phyloP scores from a whole-genome alignment of 2,888 invertebrate species.

The Galeruca laticollis region DNA sequence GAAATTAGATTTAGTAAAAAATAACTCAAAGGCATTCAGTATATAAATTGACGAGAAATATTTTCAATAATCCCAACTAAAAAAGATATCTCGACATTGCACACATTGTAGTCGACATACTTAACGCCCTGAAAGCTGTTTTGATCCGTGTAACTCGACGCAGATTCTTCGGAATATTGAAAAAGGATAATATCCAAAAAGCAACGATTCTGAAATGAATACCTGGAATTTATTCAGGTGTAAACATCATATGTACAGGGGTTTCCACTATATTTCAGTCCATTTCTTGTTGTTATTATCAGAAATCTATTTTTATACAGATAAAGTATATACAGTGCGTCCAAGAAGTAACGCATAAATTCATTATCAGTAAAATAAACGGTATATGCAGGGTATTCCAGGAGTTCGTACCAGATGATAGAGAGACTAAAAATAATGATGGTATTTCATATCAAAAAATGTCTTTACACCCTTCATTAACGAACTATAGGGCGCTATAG shows the following conservation, averaged over 20 bases:
- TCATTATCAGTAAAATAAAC: no score
- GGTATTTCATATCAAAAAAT: no score
- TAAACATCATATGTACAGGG: neutral
- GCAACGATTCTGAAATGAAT: neutral
- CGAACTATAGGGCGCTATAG: no score
- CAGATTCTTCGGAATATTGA: constrained; percentile 6
- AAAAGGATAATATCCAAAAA: constrained; percentile 7
- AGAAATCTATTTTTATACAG: no score
- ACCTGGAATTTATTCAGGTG: neutral
- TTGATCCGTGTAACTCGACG: constrained; percentile 23
- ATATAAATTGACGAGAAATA: constrained; percentile 22
- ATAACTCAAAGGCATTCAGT: constrained; percentile 20
- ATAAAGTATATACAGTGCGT: no score
- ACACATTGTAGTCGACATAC: constrained; percentile 25
- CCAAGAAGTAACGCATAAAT: no score
- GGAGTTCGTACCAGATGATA: no score
- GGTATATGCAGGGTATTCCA: no score
- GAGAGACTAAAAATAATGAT: no score
- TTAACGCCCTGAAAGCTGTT: constrained; percentile 17
- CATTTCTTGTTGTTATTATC: neutral
- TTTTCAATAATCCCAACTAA: constrained; percentile 29
- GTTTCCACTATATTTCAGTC: neutral
- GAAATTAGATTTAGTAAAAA: constrained; percentile 17
- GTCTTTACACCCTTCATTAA: no score
- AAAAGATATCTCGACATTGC: constrained; percentile 16